phyloP scores from a whole-genome alignment of 2,888 invertebrate species.

The Caenorhabditis sp. region DNA sequence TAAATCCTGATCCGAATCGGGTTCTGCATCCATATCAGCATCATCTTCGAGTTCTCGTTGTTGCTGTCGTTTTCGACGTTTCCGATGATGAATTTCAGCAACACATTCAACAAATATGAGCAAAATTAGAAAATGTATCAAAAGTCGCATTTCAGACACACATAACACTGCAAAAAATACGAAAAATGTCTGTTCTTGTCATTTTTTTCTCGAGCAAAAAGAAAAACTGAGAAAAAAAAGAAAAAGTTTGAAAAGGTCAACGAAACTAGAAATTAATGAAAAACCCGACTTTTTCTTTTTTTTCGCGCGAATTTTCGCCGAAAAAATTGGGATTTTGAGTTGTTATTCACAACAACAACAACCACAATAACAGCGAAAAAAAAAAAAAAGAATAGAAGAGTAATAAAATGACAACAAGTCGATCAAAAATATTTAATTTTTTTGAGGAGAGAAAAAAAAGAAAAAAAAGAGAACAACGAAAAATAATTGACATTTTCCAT shows the following conservation, averaged over 20 bases:
- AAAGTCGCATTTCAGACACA: background rate
- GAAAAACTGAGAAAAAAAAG: background rate
- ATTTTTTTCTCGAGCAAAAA: background rate
- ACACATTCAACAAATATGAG: background rate
- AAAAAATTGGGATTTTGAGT: no score
- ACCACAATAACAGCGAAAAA: background rate
- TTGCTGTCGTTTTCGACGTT: background rate
- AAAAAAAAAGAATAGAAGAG: constrained; percentile 1
- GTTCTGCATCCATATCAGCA: constrained; percentile 13
- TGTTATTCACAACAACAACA: no score
- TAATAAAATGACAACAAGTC: background rate
- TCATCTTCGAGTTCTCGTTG: constrained; percentile 15
- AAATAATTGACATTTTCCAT: constrained; percentile 7
- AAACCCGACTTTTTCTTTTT: no score
- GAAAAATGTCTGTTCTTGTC: background rate
- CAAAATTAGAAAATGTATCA: background rate
- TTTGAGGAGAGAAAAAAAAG: background rate
- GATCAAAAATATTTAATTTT: constrained; percentile 7
- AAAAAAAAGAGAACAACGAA: constrained; percentile 11
- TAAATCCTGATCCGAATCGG: constrained; percentile 6
- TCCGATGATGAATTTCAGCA: background rate
- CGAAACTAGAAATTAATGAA: constrained; percentile 3
- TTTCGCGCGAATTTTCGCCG: no score
- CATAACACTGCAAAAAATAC: no score
- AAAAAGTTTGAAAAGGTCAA: constrained; percentile 1